Percentiles rank a stretch among this genome's conserved stretches.
These are phyloP conservation scores for Cecropterus lyciades DNA, from an alignment of 1,140 invertebrate genomes.

Conservation along the genomic window DNA sequence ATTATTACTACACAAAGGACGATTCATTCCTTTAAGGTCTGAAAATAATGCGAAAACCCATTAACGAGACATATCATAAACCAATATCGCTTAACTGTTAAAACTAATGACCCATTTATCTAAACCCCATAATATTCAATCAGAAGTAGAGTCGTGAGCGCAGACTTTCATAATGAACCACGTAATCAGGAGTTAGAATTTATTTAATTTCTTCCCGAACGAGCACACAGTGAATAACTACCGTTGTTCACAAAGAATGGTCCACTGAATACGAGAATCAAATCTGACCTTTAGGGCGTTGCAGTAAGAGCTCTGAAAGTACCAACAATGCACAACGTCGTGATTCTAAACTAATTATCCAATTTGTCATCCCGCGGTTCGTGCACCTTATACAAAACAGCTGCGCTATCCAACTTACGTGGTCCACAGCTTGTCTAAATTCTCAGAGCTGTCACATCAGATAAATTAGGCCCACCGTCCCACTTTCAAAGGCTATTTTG, in stretches of 20 bases:
- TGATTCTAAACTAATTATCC: slow-evolving; percentile 66
- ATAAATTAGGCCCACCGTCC: slow-evolving; percentile 57
- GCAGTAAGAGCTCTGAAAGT: slow-evolving; percentile 39
- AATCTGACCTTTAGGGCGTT: slow-evolving; percentile 39
- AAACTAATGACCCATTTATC: slow-evolving; percentile 31
- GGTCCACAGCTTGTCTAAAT: slow-evolving; percentile 44
- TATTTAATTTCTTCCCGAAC: slow-evolving; percentile 38
- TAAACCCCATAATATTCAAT: slow-evolving; percentile 22
- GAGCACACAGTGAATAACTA: slow-evolving; percentile 30
- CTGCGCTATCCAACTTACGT: slow-evolving; percentile 42
- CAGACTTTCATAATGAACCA: slow-evolving; percentile 35
- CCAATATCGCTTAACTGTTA: not conserved
- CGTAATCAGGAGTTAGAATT: slow-evolving; percentile 34
- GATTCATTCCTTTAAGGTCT: too few species aligned
- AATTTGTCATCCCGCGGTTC: slow-evolving; percentile 66
- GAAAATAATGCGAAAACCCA: not conserved
- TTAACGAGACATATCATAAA: not conserved
- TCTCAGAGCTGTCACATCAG: slow-evolving; percentile 58
- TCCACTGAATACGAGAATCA: slow-evolving; percentile 27
- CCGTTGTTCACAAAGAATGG: slow-evolving; percentile 32
- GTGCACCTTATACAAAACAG: slow-evolving; percentile 48
- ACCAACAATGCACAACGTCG: slow-evolving; percentile 41
- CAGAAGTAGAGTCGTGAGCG: slow-evolving; percentile 28
- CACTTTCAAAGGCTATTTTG: slow-evolving; percentile 51
- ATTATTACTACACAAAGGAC: too few species aligned